Conservation (phyloP, 2,113 vertebrate species). For the Nipponia nippon region DNA sequence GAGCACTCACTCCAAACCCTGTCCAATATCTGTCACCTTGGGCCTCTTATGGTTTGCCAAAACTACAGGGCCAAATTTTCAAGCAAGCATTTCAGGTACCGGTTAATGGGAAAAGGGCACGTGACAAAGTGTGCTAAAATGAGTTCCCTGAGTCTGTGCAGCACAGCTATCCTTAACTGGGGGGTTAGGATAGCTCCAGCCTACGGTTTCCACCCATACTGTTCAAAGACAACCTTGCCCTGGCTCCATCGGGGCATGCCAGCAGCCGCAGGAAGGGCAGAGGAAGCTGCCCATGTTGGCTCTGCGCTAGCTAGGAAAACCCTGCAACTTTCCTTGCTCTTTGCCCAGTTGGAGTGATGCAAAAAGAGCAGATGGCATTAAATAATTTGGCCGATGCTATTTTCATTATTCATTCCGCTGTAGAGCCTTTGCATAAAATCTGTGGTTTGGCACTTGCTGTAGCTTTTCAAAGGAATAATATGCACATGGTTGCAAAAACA, state of each 20-base stretch:
- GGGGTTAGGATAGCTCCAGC: background rate
- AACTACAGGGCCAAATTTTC: background rate
- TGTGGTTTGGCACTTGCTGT: background rate
- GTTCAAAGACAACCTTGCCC: rapidly evolving
- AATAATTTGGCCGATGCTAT: background rate
- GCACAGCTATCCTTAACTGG: background rate
- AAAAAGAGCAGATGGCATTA: background rate
- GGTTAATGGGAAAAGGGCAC: rapidly evolving
- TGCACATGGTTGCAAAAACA: background rate
- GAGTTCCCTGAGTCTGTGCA: background rate
- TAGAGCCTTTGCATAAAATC: background rate
- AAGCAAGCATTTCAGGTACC: background rate
- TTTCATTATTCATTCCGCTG: background rate
- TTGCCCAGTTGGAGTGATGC: background rate
- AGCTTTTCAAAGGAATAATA: background rate
- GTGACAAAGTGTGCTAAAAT: background rate
- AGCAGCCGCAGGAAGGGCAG: background rate
- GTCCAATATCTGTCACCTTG: background rate
- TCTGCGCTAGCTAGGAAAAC: background rate
- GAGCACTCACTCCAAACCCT: background rate
- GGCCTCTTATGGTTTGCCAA: background rate
- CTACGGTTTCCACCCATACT: rapidly evolving
- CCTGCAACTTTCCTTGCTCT: background rate
- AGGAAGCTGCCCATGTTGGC: background rate
- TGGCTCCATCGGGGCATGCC: rapidly evolving